Base-by-base conservation (phyloP, 2,888 invertebrate species). In the Polydrusus tereticollis region DNA sequence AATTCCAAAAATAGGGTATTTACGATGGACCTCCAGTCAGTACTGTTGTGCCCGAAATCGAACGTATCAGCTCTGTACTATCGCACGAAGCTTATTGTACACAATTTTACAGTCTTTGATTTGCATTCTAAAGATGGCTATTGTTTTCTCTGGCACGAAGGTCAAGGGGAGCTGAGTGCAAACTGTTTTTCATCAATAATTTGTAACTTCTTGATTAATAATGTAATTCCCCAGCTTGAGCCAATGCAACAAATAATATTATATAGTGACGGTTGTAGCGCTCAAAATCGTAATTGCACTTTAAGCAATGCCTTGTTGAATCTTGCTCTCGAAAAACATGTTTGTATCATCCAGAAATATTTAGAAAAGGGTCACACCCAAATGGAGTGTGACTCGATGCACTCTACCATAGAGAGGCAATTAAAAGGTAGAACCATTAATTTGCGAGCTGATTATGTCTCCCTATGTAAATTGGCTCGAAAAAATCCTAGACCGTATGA, bases 31-130 rank as follows among this genome's bases (percentile, higher is more conserved):
- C 21, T 58, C 7, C 47, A 59, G 29, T 41, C 67, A 29, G 67
- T 67, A 16, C 36, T 59, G 6, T n/a, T 59, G 14, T 58, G 29
- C 43, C 59, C 59, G n/a, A 57, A 67, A 47, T 69, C 60, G 6
- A 69, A 41, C 47, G 52, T 69, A 20, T 69, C 62, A 12, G 36
- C 41, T 14, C n/a, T 58, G 8, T 69, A 50, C 45, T 62, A 52
- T 26, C 62, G 62, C 36, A 60, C 50, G 18, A 69, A 69, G 23
- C 21, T 62, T 14, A n/a, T 60, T 23, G 60, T 69, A 23, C 52
- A 62, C 10, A 69, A 69, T 38, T 69, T 69, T 45, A 68, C 68
- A 4, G 26, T 68, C 23, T 68, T 23, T 68, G 1, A 79, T 65
- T 21, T 77, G 2, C 60, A 43, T 26, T 72, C 69, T 7, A 59